Base-by-base conservation (phyloP, 1,140 invertebrate genomes). In the Adoxophyes honmai region DNA sequence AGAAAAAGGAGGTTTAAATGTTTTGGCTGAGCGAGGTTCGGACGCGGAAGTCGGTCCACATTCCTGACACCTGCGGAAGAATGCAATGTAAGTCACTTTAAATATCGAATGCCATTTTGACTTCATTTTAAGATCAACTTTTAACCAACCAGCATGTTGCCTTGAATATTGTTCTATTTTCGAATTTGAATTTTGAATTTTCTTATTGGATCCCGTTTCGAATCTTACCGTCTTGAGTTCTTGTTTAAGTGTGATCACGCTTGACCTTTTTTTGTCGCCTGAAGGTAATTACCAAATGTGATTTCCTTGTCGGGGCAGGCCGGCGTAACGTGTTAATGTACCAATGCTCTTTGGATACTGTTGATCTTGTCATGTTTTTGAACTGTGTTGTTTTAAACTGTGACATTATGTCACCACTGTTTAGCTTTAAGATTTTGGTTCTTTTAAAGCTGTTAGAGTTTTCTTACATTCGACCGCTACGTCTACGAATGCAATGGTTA, bases 1-100 rank as follows among this genome's bases (percentile, higher is more conserved):
- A 80, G 81, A 59, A 88, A 88, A 48, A 76, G 85, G 56, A 88
- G 85, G 81, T 68, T 78, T 28, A 3, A 28, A 28, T 28, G 21
- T 28, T 3, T 62, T 55, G 52, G 55, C 44, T 6, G 38, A 59
- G 10, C 39, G 18, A 48, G 18, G 42, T 3, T 11, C 42, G 42
- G 42, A 48, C 18, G 10, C 42, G 42, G 42, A 48, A 48, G 21
- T 44, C 1, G 7, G 13, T 44, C 21, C 2, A 28, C 21, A 28
- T 48, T 18, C 42, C 14, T 21, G 11, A 13, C 39, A 44, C 15
- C 39, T 44, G 38, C 39, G 18, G 21, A 11, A 18, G 42, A 48
- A 48, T 48, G 42, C 42, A 28, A 33, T 48, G 42, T 48, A 28
- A 48, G 42, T 48, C 21, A 18, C 16, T 7, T 39, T 39, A 44